phyloP scores from a whole-genome alignment of 2,797 vertebrate species.

The Anas flavirostris region DNA sequence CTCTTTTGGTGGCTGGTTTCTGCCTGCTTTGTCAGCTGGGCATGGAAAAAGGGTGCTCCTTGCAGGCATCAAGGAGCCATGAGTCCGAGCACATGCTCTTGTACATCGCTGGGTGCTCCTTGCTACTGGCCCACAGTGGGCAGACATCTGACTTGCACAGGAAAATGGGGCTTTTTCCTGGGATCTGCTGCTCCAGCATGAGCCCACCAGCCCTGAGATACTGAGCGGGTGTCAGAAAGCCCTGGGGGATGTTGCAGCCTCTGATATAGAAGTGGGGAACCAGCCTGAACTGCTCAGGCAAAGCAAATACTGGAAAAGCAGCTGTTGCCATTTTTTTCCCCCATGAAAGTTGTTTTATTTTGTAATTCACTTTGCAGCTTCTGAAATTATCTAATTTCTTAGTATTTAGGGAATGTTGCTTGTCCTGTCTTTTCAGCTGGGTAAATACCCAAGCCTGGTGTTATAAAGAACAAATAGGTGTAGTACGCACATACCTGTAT shows the following conservation, averaged over 20 bases:
- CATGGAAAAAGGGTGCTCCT: not conserved
- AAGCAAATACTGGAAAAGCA: not conserved
- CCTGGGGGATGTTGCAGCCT: fast-evolving
- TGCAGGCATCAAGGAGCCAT: not conserved
- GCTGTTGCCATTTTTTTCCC: not conserved
- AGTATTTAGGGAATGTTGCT: not conserved
- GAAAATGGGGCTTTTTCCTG: not conserved
- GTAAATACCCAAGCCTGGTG: not conserved
- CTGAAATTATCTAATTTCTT: not conserved
- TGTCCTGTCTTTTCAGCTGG: not conserved
- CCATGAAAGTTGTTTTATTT: not conserved
- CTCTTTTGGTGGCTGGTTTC: not conserved
- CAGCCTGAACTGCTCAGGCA: not conserved
- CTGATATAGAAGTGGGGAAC: not conserved
- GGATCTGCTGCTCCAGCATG: not conserved
- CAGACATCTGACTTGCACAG: not conserved
- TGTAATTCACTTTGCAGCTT: not conserved
- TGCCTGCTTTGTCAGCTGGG: not conserved
- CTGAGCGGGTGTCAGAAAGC: not conserved
- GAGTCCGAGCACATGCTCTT: fast-evolving
- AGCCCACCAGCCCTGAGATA: not conserved
- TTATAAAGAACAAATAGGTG: not conserved
- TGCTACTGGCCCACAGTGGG: not conserved
- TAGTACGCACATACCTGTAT: not conserved
- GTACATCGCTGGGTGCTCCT: not conserved